phyloP scores from a whole-genome alignment of 2,888 invertebrate species.

The Spisula solida region DNA sequence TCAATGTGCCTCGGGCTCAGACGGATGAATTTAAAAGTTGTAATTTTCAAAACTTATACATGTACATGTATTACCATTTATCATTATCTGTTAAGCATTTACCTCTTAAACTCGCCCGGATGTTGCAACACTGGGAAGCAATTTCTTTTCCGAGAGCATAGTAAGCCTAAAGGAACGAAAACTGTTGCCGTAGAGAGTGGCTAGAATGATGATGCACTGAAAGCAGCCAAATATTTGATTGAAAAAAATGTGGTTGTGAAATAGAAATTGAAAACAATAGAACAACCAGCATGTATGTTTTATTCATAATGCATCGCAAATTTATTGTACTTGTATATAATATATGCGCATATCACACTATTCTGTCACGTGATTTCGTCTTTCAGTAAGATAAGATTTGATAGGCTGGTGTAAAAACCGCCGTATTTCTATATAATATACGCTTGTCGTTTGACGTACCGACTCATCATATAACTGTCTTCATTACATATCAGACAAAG shows the following conservation, averaged over 20 bases:
- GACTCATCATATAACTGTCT: background rate
- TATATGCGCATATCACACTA: background rate
- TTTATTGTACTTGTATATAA: background rate
- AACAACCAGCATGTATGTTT: background rate
- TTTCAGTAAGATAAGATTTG: background rate
- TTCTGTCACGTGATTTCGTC: background rate
- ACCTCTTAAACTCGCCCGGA: too few species aligned
- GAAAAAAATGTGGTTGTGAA: background rate
- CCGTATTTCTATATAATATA: conserved; percentile 11
- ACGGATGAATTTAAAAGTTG: too few species aligned
- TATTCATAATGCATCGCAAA: background rate
- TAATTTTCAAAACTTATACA: too few species aligned
- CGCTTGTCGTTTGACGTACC: background rate
- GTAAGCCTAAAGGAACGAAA: too few species aligned
- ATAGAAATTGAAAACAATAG: background rate
- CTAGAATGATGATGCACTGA: too few species aligned
- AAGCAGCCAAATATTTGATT: background rate
- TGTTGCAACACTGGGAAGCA: too few species aligned
- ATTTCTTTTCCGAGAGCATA: too few species aligned
- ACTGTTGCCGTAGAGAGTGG: background rate
- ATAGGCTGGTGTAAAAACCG: background rate
- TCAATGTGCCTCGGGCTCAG: too few species aligned
- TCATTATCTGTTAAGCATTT: too few species aligned
- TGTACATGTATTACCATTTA: too few species aligned
- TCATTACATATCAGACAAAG: background rate